These are phyloP conservation scores for Heliconius hewitsoni DNA, from an alignment of 1,140 invertebrate species.

Conservation along the genomic window DNA sequence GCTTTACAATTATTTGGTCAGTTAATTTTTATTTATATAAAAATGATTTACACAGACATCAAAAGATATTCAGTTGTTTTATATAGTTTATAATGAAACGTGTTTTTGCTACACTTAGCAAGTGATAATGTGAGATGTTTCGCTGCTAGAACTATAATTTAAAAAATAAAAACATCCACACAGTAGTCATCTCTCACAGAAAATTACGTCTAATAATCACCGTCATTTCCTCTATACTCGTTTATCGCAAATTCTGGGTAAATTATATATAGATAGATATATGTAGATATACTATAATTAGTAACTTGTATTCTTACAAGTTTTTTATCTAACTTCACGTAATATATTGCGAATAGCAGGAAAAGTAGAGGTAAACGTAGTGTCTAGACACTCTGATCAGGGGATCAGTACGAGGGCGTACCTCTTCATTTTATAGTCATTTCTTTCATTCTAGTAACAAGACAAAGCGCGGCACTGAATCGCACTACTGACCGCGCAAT, in stretches of 20 bases:
- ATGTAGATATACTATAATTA: background rate
- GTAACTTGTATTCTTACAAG: too few relatives aligned
- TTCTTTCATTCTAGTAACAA: too few relatives aligned
- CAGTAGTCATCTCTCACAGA: conserved; percentile 3
- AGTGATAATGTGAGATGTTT: background rate
- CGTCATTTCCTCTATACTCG: background rate
- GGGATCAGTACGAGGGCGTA: too few relatives aligned
- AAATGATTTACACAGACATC: background rate
- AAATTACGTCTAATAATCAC: conserved; percentile 3
- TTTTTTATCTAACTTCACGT: too few relatives aligned
- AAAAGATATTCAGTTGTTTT: background rate
- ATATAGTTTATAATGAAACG: background rate
- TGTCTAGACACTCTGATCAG: too few relatives aligned
- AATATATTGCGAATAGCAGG: too few relatives aligned
- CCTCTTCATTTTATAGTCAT: too few relatives aligned
- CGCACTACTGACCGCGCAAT: too few relatives aligned
- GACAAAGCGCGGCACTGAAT: too few relatives aligned
- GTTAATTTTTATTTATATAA: too few relatives aligned
- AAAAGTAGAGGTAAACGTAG: too few relatives aligned
- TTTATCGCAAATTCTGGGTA: background rate
- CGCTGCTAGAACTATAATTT: background rate
- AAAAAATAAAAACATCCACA: background rate
- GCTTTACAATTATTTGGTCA: too few relatives aligned
- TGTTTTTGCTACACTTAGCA: background rate
- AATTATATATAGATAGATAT: background rate